These are phyloP conservation scores for Eupithecia subumbrata DNA, from an alignment of 2,888 invertebrate genomes.

Conservation along the genomic window DNA sequence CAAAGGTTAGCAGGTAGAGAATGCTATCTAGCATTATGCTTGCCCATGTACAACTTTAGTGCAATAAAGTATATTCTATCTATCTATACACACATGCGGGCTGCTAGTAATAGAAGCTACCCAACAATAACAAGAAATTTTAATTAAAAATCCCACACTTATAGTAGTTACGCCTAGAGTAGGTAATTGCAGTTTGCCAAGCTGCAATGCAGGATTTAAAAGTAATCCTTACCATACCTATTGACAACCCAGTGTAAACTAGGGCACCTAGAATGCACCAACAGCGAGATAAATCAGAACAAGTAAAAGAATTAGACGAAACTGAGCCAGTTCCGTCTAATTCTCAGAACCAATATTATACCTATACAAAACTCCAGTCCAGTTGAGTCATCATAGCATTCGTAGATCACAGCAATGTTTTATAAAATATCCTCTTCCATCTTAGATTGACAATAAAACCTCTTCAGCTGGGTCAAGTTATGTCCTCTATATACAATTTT, in stretches of 20 bases:
- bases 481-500: neutral
- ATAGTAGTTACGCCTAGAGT: too few relatives aligned
- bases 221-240: neutral
- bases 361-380: constrained; percentile 23
- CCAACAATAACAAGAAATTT: neutral
- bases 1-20: too few relatives aligned
- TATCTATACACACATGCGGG: neutral
- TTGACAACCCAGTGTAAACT: neutral
- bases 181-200: neutral
- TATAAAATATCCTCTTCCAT: neutral
- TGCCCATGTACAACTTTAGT: too few relatives aligned
- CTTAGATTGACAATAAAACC: neutral
- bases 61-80: too few relatives aligned
- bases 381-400: neutral
- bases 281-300: neutral
- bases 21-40: too few relatives aligned
- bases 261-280: constrained; percentile 28
- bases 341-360: constrained; percentile 33
- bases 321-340: constrained; percentile 30
- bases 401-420: neutral
- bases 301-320: constrained; percentile 26
- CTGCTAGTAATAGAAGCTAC: neutral
- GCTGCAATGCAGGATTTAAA: neutral
- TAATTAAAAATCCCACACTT: neutral
- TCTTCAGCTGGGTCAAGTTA: neutral